Conservation (phyloP, 2,888 invertebrate species). For the Campoletis raptor region DNA sequence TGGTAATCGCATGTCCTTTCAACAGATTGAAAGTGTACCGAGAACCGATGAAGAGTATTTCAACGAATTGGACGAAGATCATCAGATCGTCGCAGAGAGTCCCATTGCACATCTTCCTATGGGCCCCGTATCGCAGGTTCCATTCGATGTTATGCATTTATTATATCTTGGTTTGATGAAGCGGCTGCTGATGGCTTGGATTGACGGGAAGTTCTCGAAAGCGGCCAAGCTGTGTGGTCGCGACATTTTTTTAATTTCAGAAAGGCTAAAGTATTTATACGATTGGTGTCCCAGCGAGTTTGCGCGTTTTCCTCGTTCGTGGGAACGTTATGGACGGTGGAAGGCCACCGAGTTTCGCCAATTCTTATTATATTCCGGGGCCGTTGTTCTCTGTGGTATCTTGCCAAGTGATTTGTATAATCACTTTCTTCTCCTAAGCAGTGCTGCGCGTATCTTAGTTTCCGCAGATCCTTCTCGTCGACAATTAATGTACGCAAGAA, state of each 20-base stretch:
- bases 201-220: too few relatives aligned
- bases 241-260: too few relatives aligned
- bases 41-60: too few relatives aligned
- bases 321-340: neutral
- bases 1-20: constrained; percentile 18
- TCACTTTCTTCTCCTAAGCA: constrained; percentile 40
- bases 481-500: constrained; percentile 25
- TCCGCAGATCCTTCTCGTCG: neutral
- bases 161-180: too few relatives aligned
- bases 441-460: constrained; percentile 19
- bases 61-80: constrained; percentile 7
- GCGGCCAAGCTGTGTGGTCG: too few relatives aligned
- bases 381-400: constrained; percentile 16
- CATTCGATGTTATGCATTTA: too few relatives aligned
- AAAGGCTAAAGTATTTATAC: too few relatives aligned
- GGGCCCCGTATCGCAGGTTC: neutral
- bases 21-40: neutral
- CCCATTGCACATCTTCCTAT: constrained; percentile 31
- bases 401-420: neutral
- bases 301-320: too few relatives aligned
- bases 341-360: neutral
- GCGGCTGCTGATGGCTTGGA: too few relatives aligned
- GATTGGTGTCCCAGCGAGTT: too few relatives aligned
- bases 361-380: constrained; percentile 25
- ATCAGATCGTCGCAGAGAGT: constrained; percentile 23